phyloP scores from a whole-genome alignment of 2,797 vertebrate genomes.

The Buceros bicornis region DNA sequence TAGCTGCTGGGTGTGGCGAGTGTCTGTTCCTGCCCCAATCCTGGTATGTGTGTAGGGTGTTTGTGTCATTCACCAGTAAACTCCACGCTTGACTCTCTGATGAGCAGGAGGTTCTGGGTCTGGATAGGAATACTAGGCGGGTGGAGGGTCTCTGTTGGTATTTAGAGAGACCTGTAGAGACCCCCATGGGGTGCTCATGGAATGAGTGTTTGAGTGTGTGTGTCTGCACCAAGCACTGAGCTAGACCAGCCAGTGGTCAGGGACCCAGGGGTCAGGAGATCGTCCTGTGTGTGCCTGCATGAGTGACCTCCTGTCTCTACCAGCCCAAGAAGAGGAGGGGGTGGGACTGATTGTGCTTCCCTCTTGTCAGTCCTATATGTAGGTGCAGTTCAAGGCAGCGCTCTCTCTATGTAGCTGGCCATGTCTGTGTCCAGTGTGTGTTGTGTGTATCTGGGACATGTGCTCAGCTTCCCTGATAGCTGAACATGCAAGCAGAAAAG shows the following conservation, averaged over 20 bases:
- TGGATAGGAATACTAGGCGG: not conserved
- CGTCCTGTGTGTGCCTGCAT: fast-evolving
- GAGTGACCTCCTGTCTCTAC: not conserved
- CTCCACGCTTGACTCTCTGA: not conserved
- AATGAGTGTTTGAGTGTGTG: fast-evolving
- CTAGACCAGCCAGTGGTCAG: fast-evolving
- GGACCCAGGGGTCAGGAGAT: not conserved
- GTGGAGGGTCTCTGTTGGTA: not conserved
- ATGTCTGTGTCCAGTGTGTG: not conserved
- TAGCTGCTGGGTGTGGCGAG: not conserved
- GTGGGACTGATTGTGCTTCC: not conserved
- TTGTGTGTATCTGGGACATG: not conserved
- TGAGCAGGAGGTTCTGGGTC: not conserved
- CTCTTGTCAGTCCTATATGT: not conserved
- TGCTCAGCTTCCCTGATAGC: not conserved
- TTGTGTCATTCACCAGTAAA: not conserved
- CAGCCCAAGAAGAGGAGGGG: not conserved
- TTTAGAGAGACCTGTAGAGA: not conserved
- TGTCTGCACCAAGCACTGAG: not conserved
- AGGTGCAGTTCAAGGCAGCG: not conserved
- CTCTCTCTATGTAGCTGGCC: not conserved
- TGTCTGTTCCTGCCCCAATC: not conserved
- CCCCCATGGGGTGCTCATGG: not conserved
- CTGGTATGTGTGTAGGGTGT: fast-evolving
- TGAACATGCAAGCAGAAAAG: not conserved